These are phyloP conservation scores for Ips typographus DNA, from an alignment of 1,140 invertebrate genomes.

Conservation along the genomic window DNA sequence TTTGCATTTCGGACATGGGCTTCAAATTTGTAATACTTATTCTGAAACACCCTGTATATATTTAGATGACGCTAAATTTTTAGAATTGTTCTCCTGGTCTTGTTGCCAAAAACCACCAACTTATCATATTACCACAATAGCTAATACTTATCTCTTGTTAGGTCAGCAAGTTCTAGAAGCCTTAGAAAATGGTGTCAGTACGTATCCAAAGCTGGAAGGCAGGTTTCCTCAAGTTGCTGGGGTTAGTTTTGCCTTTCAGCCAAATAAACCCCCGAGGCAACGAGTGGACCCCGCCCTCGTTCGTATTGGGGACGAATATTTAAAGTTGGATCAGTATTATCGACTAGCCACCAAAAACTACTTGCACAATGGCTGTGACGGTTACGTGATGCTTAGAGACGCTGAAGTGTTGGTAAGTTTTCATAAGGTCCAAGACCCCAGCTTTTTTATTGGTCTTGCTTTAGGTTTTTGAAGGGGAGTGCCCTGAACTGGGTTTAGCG, in stretches of 20 bases:
- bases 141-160: constrained; percentile 45
- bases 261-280: constrained; percentile 66
- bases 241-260: constrained; percentile 83
- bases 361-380: constrained; percentile 77
- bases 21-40: no score
- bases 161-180: constrained; percentile 70
- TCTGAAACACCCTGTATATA: no score
- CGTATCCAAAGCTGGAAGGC: constrained; percentile 80
- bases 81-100: no score
- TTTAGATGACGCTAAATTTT: no score
- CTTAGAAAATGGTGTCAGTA: constrained; percentile 74
- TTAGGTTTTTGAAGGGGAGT: constrained; percentile 78
- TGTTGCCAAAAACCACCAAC: not conserved
- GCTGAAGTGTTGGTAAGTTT: constrained; percentile 57
- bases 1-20: no score
- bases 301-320: constrained; percentile 80
- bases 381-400: constrained; percentile 76
- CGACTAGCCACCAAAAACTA: constrained; percentile 81
- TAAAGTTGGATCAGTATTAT: constrained; percentile 73
- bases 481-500: constrained; percentile 76
- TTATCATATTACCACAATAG: constrained; percentile 19
- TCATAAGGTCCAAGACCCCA: not conserved
- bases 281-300: constrained; percentile 72
- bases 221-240: constrained; percentile 82
- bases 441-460: constrained; percentile 6